Base-by-base conservation (phyloP, 1,140 invertebrate genomes). In the Microplitis demolitor region DNA sequence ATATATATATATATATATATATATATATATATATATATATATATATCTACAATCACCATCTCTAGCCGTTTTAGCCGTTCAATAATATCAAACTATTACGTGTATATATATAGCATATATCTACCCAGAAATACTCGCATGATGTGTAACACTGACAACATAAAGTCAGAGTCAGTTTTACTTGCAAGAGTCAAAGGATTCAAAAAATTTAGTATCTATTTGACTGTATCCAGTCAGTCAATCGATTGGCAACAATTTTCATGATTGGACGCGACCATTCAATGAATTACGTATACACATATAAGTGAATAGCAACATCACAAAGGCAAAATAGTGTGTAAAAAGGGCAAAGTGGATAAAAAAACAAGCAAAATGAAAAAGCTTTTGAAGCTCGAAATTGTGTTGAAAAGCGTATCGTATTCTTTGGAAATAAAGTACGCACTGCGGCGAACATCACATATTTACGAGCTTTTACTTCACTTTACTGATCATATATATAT, bases 201-300 rank as follows among this genome's bases (percentile, higher is more conserved):
- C 2, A 50, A 14, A 39, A 35, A 45, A 51, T 66, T 31, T 37
- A 24, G 24, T 51, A 50, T 14, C 37, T 16, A 31, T 9, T 9
- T 33, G 33, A 61, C 53, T 5, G n/a, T 24, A 56, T 61, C 24
- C 33, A 24, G 60, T 31, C 13, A 31, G 31, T 35, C 8, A 63
- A 39, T 66, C 35, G 45, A 66, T 66, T 66, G 39, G 63, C 45
- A 50, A 66, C 63, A 51, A 66, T 66, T 66, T 66, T 39, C 63
- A 66, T 66, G 63, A 66, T 63, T 66, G 45, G 45, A 66, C 16
- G 11, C 45, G 63, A 45, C 8, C 39, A 45, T 45, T 45, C 39
- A 45, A 8, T 45, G 11, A 45, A 45, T 45, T 45, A 45, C 39
- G 39, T 6, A 5, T 45, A 45, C 39, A 6, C 11, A 45, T 45